Evolutionary conservation across 2,888 invertebrate genomes (phyloP), one percentile per base, ranked within the genome.

Genomic region (Epinotia demarniana): DNA sequence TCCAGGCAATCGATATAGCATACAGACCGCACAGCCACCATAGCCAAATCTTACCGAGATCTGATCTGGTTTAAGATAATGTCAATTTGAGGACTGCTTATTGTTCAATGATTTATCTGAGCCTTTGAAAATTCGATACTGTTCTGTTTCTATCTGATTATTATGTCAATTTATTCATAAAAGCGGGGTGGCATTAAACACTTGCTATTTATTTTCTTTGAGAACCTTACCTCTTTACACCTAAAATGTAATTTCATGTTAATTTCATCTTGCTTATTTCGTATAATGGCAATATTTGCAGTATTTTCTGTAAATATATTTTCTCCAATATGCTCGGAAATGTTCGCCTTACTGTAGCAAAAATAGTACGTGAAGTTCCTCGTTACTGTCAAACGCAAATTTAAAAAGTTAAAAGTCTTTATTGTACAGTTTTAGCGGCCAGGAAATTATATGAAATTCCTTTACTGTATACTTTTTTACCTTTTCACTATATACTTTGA

Each of bases 1-100:
- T 58, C 75, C 75, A 75, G 67, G 46, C 71, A 75, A 75, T 75
- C 75, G 71, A 75, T 75, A 75, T 46, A 72, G 62, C 60, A 66
- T 33, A 64, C 66, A 39, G 53, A 55, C 58, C 64, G 23, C 75
- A n/a, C 39, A 49, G 58, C 27, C 18, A 39, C 72, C 66, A 73
- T 73, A 49, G 72, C 72, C 72, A 66, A 73, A 73, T 66, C 72
- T 73, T 19, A 55, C 74, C 68, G 55, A 75, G 49, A 70, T 75
- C 64, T 75, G 66, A 75, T 75, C 60, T 60, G 70, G 57, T 74
- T 73, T 55, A 63, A 75, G 75, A 75, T 75, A 70, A 64, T 53
- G 75, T 57, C 73, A 73, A 71, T 71, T 69, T 75, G 57, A 53
- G 60, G 57, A 63, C 60, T 75, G 75, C 66, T 64, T 75, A 66